Evolutionary conservation across 2,797 vertebrate genomes (phyloP).

Genomic region (Gadopsis marmoratus): DNA sequence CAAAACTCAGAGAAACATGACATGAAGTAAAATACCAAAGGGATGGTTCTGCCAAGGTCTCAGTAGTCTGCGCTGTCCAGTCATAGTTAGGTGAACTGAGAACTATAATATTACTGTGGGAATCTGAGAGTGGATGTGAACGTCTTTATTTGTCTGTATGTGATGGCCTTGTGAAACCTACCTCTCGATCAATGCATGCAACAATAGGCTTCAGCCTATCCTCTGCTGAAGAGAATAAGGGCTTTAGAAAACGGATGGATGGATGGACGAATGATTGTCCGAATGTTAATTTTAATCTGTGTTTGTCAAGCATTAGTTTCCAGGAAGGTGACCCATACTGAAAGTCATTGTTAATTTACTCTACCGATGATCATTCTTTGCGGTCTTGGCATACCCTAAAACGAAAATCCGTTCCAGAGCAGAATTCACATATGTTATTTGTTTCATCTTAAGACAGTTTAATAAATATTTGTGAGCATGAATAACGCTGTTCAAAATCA

Average conservation of each 20-base stretch:
- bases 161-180: background rate
- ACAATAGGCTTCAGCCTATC: background rate
- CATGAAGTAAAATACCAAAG: background rate
- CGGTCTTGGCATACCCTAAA: conserved; percentile 24
- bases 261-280: conserved; percentile 12
- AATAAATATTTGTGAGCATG: conserved; percentile 53
- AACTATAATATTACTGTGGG: background rate
- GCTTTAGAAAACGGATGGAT: conserved; percentile 1
- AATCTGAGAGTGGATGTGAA: background rate
- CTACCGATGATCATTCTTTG: conserved; percentile 27
- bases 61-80: background rate
- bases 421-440: conserved; percentile 54
- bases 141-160: background rate
- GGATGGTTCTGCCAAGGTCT: background rate
- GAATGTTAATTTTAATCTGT: conserved; percentile 15
- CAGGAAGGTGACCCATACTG: conserved; percentile 39
- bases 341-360: conserved; percentile 49
- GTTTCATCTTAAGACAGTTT: conserved; percentile 51
- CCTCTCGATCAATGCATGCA: background rate
- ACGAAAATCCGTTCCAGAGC: conserved; percentile 44
- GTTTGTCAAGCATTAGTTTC: conserved; percentile 38
- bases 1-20: background rate
- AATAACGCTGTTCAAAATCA: conserved; percentile 23
- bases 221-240: background rate
- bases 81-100: background rate